Percentiles rank a stretch among this genome's conserved stretches.
Conservation (phyloP, 1,140 invertebrate species). For the Halictus rubicundus region DNA sequence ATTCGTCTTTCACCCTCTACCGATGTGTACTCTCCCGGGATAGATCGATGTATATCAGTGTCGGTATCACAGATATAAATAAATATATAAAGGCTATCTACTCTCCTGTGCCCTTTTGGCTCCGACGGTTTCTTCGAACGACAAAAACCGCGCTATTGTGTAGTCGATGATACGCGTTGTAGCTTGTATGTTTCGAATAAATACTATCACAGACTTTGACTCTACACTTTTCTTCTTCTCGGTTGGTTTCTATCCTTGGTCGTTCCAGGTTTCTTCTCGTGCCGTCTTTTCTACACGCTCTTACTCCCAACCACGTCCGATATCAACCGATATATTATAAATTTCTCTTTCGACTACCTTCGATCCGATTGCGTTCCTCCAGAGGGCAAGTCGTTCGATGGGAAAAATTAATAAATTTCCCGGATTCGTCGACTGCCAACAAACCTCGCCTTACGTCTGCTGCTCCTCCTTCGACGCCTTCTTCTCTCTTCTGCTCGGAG, state of each 20-base stretch:
- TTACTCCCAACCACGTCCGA: too few relatives aligned
- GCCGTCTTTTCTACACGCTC: too few relatives aligned
- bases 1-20: conserved; percentile 21
- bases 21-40: conserved; percentile 28
- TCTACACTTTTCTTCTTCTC: conserved; percentile 51
- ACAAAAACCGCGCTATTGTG: conserved; percentile 22
- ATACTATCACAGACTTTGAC: conserved; percentile 79
- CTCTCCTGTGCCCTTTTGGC: conserved; percentile 4
- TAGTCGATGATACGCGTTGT: conserved; percentile 41
- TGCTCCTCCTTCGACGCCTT: conserved; percentile 17
- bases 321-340: background rate
- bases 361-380: conserved; percentile 11
- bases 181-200: conserved; percentile 71
- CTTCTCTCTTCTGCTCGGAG: conserved; percentile 48
- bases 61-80: conserved; percentile 70
- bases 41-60: conserved; percentile 66
- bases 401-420: background rate
- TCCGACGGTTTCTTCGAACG: conserved; percentile 19
- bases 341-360: background rate
- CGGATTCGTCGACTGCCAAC: conserved; percentile 4
- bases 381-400: background rate
- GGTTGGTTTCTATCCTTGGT: conserved; percentile 5
- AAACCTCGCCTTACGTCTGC: conserved; percentile 22
- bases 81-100: conserved; percentile 73
- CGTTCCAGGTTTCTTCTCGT: background rate